Conservation (phyloP, 2,113 vertebrate genomes). For the Archocentrus centrarchus region DNA sequence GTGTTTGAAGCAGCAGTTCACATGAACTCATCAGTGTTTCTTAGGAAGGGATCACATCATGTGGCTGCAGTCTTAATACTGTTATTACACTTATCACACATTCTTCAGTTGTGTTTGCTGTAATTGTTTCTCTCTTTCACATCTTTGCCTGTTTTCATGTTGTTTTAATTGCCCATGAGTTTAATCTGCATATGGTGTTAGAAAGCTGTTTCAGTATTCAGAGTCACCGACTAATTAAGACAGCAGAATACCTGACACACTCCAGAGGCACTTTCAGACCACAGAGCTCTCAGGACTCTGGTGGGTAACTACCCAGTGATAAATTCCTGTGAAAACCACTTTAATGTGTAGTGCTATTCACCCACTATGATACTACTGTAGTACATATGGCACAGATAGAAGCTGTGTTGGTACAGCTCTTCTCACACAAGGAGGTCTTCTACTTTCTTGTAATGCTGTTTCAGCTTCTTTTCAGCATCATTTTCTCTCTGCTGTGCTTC, state of each 20-base stretch:
- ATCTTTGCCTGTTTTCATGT: rapidly evolving
- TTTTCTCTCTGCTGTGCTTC: no score
- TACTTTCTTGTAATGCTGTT: no score
- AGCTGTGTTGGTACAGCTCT: no score
- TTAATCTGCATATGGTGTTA: neutral
- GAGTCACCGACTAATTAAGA: neutral
- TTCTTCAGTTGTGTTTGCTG: neutral
- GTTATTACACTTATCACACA: neutral
- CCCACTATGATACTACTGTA: no score
- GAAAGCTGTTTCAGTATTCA: neutral
- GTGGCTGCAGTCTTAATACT: neutral
- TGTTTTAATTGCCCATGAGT: neutral
- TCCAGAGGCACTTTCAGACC: neutral
- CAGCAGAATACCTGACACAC: neutral
- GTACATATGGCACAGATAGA: no score
- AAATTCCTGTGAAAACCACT: neutral
- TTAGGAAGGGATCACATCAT: neutral
- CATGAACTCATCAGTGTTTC: neutral
- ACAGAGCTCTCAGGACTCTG: neutral
- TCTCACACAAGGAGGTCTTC: no score
- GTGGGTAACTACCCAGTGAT: neutral
- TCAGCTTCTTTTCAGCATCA: no score
- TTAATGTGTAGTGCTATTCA: no score
- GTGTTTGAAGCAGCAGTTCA: neutral
- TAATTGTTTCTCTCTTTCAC: neutral